phyloP scores from a whole-genome alignment of 2,888 invertebrate genomes.

The Belgica antarctica region DNA sequence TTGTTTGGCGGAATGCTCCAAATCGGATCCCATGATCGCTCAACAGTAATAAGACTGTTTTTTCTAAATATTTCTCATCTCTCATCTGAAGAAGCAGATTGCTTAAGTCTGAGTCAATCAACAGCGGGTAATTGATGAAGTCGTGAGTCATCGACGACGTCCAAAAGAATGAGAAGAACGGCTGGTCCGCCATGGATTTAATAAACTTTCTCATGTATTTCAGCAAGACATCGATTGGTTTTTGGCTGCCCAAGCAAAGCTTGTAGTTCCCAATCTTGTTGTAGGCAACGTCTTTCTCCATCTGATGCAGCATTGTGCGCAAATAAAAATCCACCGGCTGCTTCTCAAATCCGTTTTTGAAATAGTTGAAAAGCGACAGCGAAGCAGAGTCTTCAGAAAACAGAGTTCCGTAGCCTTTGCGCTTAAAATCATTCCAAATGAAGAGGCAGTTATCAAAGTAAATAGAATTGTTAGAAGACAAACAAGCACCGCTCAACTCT shows the following conservation, averaged over 20 bases:
- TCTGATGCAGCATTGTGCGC: conserved; percentile 68
- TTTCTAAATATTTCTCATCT: conserved; percentile 59
- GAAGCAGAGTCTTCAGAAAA: conserved; percentile 79
- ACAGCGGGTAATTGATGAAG: conserved; percentile 71
- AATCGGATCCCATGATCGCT: conserved; percentile 91
- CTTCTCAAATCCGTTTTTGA: conserved; percentile 71
- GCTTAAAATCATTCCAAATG: conserved; percentile 77
- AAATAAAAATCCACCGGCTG: conserved; percentile 84
- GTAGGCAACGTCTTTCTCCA: conserved; percentile 67
- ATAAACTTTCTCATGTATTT: conserved; percentile 69
- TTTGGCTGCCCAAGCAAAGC: conserved; percentile 68
- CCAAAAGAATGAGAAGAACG: conserved; percentile 83
- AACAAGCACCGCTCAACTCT: conserved; percentile 66
- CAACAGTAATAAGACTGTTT: conserved; percentile 69
- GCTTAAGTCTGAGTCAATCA: conserved; percentile 67
- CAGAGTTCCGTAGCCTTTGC: conserved; percentile 71
- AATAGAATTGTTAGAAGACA: conserved; percentile 57
- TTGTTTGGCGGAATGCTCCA: conserved; percentile 72
- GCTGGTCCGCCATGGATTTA: conserved; percentile 58
- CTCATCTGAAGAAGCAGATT: conserved; percentile 61
- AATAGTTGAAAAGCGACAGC: conserved; percentile 78
- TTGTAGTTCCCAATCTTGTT: conserved; percentile 62
- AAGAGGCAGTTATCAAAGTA: conserved; percentile 78
- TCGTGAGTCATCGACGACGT: conserved; percentile 81
- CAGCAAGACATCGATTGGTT: conserved; percentile 69